phyloP scores from a whole-genome alignment of 2,113 vertebrate genomes.

The Myrmecobius fasciatus region DNA sequence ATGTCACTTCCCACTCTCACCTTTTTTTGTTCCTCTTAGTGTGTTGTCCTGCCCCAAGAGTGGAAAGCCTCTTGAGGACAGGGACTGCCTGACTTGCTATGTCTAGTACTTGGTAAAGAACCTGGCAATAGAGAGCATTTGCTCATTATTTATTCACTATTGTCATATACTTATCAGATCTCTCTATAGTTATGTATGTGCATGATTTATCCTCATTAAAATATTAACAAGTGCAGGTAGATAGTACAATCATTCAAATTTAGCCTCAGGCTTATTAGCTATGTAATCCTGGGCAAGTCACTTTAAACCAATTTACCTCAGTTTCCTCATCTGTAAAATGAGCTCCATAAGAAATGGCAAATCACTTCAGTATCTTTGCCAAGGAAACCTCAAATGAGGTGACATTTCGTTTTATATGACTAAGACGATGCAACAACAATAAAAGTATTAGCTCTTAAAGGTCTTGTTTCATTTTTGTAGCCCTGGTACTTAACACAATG shows the following conservation, averaged over 20 bases:
- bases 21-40: too few species aligned
- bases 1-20: too few species aligned
- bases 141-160: too few species aligned
- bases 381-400: neutral
- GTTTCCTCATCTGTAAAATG: neutral
- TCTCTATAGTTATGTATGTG: neutral
- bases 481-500: too few species aligned
- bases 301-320: neutral
- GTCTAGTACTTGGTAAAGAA: too few species aligned
- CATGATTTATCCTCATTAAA: neutral
- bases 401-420: neutral
- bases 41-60: too few species aligned
- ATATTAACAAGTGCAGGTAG: neutral
- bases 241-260: neutral
- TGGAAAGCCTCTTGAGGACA: too few species aligned
- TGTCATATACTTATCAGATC: neutral
- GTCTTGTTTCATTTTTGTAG: neutral
- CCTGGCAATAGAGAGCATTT: too few species aligned
- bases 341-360: neutral
- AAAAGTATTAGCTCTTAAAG: neutral
- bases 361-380: neutral
- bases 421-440: neutral
- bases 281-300: neutral
- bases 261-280: neutral
- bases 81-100: too few species aligned